Conservation (phyloP, 2,797 vertebrate species). For the Channallabes apus region DNA sequence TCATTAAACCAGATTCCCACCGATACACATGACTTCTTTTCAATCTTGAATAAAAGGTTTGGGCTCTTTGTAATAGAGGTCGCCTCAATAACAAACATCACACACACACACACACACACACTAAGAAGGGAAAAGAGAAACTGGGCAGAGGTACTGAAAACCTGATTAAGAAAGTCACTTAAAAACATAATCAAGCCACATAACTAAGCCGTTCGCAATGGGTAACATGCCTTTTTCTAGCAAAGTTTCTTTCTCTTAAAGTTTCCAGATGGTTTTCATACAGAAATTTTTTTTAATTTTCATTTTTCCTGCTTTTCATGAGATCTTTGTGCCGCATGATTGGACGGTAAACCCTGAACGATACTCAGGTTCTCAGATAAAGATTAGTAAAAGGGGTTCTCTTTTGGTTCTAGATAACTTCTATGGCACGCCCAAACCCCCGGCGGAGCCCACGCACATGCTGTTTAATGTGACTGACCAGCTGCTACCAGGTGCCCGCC, state of each 20-base stretch:
- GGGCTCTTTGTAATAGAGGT: slow-evolving; percentile 13
- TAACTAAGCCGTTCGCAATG: slow-evolving; percentile 21
- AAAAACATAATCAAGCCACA: slow-evolving; percentile 6
- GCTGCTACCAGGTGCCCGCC: slow-evolving; percentile 94
- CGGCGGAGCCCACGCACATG: slow-evolving; percentile 92
- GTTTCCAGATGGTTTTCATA: not conserved
- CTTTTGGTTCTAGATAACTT: slow-evolving; percentile 85
- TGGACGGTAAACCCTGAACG: not conserved
- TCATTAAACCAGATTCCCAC: slow-evolving; percentile 53
- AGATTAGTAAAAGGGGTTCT: not conserved
- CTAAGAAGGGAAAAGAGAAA: not conserved
- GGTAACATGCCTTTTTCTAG: not conserved
- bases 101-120: slow-evolving; percentile 9
- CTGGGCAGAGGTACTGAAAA: not conserved
- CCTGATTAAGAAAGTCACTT: not conserved
- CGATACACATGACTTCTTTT: slow-evolving; percentile 53
- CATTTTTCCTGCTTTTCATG: not conserved
- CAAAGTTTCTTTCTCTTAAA: not conserved
- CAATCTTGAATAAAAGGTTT: slow-evolving; percentile 50
- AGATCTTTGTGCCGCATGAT: not conserved
- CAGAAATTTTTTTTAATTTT: not conserved
- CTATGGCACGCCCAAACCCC: slow-evolving; percentile 99
- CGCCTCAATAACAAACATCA: slow-evolving; percentile 45
- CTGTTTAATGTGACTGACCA: slow-evolving; percentile 99
- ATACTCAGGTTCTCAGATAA: not conserved